These are phyloP conservation scores for Xerus rutilus DNA, from an alignment of 2,797 vertebrate species.

Conservation along the genomic window DNA sequence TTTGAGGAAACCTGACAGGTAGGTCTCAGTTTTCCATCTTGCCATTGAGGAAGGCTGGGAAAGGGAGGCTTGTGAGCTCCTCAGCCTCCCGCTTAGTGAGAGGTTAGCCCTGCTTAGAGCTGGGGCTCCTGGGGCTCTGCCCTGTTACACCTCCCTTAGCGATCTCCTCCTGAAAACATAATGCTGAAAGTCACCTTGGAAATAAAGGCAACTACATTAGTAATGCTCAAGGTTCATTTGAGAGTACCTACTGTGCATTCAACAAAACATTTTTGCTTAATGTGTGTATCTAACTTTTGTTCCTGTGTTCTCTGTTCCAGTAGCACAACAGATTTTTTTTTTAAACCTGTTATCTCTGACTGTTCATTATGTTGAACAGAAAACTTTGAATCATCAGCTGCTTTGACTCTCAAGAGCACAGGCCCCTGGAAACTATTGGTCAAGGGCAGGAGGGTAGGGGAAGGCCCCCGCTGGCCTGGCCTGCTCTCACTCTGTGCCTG, in stretches of 20 bases:
- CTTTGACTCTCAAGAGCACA: neutral
- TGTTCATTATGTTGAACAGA: neutral
- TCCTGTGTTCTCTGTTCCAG: neutral
- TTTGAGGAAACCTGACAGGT: neutral
- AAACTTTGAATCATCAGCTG: accelerated
- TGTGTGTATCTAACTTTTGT: neutral
- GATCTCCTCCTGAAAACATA: neutral
- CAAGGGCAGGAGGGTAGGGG: no score
- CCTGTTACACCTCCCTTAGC: no score
- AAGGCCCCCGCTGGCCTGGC: neutral
- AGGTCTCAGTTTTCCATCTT: neutral
- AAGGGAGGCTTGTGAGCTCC: no score
- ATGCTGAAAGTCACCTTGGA: neutral
- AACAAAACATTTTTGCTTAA: neutral
- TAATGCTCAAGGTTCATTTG: neutral
- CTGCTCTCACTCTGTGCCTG: accelerated
- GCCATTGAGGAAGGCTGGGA: neutral
- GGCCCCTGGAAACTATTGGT: neutral
- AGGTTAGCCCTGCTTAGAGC: neutral
- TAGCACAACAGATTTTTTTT: accelerated
- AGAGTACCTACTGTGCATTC: neutral
- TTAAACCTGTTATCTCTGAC: neutral
- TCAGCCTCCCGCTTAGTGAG: accelerated
- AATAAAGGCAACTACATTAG: neutral
- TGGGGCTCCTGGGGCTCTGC: neutral